Evolutionary conservation across 2,113 vertebrate species (phyloP).

Genomic region (Eubucco bourcierii): DNA sequence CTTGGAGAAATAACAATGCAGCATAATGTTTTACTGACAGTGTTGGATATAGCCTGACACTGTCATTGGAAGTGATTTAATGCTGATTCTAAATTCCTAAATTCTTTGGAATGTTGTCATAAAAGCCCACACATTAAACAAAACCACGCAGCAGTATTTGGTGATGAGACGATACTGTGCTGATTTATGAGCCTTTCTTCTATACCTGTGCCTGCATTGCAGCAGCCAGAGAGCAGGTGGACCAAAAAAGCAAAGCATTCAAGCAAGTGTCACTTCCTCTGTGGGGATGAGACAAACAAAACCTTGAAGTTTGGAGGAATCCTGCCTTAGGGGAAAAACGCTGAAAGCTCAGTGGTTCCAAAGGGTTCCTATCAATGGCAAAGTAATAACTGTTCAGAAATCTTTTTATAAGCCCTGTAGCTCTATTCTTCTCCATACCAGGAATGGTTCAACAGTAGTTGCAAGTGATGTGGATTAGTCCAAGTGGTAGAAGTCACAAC

Average conservation of each 20-base stretch:
- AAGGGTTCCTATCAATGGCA: neutral
- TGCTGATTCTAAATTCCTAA: slow-evolving; percentile 23
- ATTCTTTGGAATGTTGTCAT: neutral
- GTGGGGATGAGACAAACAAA: neutral
- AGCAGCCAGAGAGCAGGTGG: neutral
- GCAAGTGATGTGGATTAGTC: neutral
- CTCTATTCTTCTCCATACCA: neutral
- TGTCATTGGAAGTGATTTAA: slow-evolving; percentile 25
- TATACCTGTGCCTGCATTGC: neutral
- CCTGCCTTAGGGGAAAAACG: neutral
- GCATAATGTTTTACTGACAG: neutral
- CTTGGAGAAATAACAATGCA: neutral
- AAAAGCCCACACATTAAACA: neutral
- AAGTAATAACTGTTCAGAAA: neutral
- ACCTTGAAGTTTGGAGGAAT: neutral
- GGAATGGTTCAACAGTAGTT: neutral
- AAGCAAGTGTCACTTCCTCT: neutral
- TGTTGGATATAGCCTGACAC: neutral
- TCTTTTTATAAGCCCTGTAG: neutral
- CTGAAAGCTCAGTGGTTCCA: neutral
- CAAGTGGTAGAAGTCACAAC: neutral
- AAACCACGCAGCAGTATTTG: neutral
- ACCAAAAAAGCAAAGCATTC: slow-evolving; percentile 16
- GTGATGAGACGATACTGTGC: neutral
- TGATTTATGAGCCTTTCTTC: slow-evolving; percentile 15